A percentile compares a stretch with the other conserved stretches of the same genome.
Evolutionary conservation across 2,113 vertebrate genomes (phyloP).

Genomic region (Oxyura jamaicensis): DNA sequence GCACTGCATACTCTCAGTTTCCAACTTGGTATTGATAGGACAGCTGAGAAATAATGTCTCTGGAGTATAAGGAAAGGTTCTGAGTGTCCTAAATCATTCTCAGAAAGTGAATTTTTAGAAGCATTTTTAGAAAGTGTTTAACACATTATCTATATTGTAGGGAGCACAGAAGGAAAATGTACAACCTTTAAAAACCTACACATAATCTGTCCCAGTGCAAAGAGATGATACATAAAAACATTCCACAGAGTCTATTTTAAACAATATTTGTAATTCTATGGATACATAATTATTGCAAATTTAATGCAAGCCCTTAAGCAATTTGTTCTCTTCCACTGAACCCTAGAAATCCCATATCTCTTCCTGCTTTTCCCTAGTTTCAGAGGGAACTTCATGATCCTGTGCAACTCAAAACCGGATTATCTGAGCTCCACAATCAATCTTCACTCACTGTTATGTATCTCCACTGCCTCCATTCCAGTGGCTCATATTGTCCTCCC

Average conservation of each 20-base stretch:
- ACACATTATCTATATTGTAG: neutral
- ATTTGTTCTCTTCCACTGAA: neutral
- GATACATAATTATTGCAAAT: neutral
- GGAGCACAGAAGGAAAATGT: neutral
- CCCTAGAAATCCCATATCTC: neutral
- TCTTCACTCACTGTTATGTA: neutral
- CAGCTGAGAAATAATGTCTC: neutral
- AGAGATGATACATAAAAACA: neutral
- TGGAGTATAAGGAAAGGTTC: neutral
- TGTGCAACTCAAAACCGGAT: neutral
- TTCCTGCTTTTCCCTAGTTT: neutral
- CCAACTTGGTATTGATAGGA: neutral
- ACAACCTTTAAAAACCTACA: neutral
- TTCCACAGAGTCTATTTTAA: neutral
- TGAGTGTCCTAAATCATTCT: neutral
- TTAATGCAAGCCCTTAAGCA: neutral
- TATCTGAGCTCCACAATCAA: neutral
- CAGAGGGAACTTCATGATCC: neutral
- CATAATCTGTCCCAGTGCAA: neutral
- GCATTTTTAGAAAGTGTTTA: neutral
- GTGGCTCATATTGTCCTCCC: neutral
- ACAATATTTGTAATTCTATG: neutral
- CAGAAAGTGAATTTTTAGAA: neutral
- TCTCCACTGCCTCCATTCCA: neutral
- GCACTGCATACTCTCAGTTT: neutral